Conservation (phyloP, 53 echinoderm and acorn worm genomes). For the Zoroaster sp. region DNA sequence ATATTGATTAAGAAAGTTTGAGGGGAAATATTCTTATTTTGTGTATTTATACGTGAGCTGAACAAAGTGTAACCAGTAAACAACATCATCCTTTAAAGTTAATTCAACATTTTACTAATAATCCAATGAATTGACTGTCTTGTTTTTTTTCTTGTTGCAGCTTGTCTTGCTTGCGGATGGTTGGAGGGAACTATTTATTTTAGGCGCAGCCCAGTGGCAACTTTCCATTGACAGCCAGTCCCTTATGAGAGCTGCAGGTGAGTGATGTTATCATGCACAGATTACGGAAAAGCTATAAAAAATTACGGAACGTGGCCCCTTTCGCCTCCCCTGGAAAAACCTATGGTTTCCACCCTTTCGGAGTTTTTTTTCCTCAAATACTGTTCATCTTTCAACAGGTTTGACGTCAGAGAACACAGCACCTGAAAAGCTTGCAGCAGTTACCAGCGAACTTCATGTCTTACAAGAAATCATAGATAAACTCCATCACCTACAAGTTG, state of each 20-base stretch:
- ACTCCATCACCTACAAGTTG: constrained; percentile 73
- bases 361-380: neutral
- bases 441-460: constrained; percentile 86
- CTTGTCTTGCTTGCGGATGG: constrained; percentile 84
- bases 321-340: too few relatives aligned
- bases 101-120: neutral
- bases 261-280: neutral
- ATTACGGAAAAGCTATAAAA: neutral
- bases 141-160: constrained; percentile 35
- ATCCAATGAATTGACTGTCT: neutral
- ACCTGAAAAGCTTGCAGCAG: constrained; percentile 86
- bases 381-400: constrained; percentile 48
- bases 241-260: constrained; percentile 89
- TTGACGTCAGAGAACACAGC: constrained; percentile 82
- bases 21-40: too few relatives aligned
- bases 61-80: too few relatives aligned
- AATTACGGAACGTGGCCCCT: too few relatives aligned
- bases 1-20: too few relatives aligned
- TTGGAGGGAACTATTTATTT: constrained; percentile 95
- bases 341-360: neutral
- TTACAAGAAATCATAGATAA: constrained; percentile 86
- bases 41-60: too few relatives aligned
- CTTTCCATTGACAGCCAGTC: constrained; percentile 75
- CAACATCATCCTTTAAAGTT: too few relatives aligned
- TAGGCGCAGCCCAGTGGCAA: constrained; percentile 96